Base-by-base conservation (phyloP, 1,140 invertebrate species). In the Diabrotica undecimpunctata region DNA sequence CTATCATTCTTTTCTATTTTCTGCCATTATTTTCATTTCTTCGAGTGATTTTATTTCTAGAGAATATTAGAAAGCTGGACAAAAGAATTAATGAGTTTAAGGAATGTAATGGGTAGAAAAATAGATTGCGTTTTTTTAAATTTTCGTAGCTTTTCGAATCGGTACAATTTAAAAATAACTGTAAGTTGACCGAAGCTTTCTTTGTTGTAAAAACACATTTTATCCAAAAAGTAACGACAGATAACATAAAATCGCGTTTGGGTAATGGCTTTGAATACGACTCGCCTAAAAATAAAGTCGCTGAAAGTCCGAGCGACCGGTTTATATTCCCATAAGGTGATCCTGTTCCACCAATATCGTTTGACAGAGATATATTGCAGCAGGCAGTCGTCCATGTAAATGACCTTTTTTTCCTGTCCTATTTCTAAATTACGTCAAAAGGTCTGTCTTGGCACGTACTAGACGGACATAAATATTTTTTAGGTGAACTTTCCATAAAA, bases 391-490 rank as follows among this genome's bases (percentile, higher is more conserved):
- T 62, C 61, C 61, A 62, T 62, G 61, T 56, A 62, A 62, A 62
- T 62, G 61, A 62, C 61, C 61, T 62, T 62, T 62, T 50, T 62
- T 62, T 54, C 61, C 5, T 62, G 61, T 62, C 61, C 52, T 36
- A 62, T 62, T 54, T 62, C 61, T 62, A 62, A 54, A 62, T 62
- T 62, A 62, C 61, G 52, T 62, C 61, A 62, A 54, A 62, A 61
- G 61, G 61, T 50, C 59, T 61, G 59, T 13, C 59, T 46, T 46
- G 41, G 41, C 41, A 46, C 41, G n/a, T 46, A 10, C 41, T 46
- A 46, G n/a, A 46, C n/a, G 41, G 41, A 46, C n/a, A 46, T 46
- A 46, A 46, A 46, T 46, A 46, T 46, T 46, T 46, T 46, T 46
- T 46, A 10, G 41, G 25, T 46, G 41, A 46, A 10, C 41, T 46